phyloP scores from a whole-genome alignment of 2,888 invertebrate species.

The Andrena flavipes region DNA sequence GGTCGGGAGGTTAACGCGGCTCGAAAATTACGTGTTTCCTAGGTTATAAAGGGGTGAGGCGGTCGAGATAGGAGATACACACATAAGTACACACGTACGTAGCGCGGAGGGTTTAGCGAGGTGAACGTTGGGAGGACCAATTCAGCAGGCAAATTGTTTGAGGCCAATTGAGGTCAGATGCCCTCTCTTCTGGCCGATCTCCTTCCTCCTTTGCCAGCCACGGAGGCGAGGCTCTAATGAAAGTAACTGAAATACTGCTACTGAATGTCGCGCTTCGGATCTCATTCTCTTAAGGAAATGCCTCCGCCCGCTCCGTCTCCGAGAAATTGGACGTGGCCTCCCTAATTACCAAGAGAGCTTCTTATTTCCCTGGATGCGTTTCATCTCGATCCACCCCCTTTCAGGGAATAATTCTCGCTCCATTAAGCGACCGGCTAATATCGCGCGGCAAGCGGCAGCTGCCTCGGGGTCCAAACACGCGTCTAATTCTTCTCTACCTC shows the following conservation, averaged over 20 bases:
- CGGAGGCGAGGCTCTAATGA: conserved; percentile 64
- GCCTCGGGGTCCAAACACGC: not conserved
- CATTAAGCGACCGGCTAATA: conserved; percentile 3
- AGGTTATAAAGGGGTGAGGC: conserved; percentile 21
- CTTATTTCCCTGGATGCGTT: conserved; percentile 53
- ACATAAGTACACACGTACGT: conserved; percentile 21
- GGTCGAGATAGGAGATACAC: conserved; percentile 18
- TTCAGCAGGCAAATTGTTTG: conserved; percentile 67
- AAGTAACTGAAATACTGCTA: conserved; percentile 71
- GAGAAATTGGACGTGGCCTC: conserved; percentile 63
- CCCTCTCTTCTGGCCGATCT: conserved; percentile 37
- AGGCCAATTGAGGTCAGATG: conserved; percentile 66
- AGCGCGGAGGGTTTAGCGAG: not conserved
- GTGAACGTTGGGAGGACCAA: conserved; percentile 36
- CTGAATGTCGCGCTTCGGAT: conserved; percentile 62
- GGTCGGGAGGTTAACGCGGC: conserved; percentile 21
- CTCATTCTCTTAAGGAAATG: conserved; percentile 68
- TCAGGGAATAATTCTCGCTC: conserved; percentile 38
- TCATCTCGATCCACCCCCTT: conserved; percentile 28
- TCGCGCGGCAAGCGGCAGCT: not conserved
- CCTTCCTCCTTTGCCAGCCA: conserved; percentile 15
- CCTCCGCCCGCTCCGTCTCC: conserved; percentile 39
- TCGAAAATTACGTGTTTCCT: conserved; percentile 33
- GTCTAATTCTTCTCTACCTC: not conserved
- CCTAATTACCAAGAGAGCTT: conserved; percentile 68